Base-by-base conservation (phyloP, 2,113 vertebrate genomes). In the Aspidoscelis tigris region DNA sequence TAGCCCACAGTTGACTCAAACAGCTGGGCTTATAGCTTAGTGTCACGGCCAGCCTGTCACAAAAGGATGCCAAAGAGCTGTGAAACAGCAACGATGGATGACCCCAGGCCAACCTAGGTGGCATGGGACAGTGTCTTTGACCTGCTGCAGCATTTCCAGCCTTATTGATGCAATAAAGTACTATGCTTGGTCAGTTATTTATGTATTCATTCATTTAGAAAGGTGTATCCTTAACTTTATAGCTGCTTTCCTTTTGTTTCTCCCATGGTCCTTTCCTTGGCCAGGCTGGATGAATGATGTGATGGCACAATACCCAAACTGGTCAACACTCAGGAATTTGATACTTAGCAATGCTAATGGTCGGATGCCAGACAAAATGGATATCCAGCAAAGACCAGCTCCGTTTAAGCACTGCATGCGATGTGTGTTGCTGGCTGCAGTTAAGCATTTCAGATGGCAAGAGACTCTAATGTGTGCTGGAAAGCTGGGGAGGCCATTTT, bases 301-400 rank as follows among this genome's bases (percentile, higher is more conserved):
- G 83, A 76, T 7, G 73, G 82, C 41, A 78, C 78, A 55, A 2
- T 61, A 83, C 26, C 39, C 78, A 88, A 82, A 68, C 69, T 26
- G 44, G 82, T 79, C 71, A 81, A 79, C 81, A 24, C 88, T 81
- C 4, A 83, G 84, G 47, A 70, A 22, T n/a, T 68, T 68, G 24
- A 82, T 61, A 71, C 74, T 89, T 81, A 91, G 82, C 89, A 78
- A 79, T 41, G 92, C 86, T 92, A 93, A 93, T 91, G 94, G 33
- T 94, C 94, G 91, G 92, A 87, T 66, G 88, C 91, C 94, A 94
- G 92, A 88, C 88, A 0, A 18, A 8, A 86, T 87, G 94, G 90
- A 70, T 64, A 83, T 43, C 0, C 87, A 65, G 93, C 91, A 92
- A 93, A 92, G 84, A 80, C 92, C 89, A 0, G 41, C 39, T 22